Evolutionary conservation across 2,797 vertebrate species (phyloP).

Genomic region (Clamator glandarius): DNA sequence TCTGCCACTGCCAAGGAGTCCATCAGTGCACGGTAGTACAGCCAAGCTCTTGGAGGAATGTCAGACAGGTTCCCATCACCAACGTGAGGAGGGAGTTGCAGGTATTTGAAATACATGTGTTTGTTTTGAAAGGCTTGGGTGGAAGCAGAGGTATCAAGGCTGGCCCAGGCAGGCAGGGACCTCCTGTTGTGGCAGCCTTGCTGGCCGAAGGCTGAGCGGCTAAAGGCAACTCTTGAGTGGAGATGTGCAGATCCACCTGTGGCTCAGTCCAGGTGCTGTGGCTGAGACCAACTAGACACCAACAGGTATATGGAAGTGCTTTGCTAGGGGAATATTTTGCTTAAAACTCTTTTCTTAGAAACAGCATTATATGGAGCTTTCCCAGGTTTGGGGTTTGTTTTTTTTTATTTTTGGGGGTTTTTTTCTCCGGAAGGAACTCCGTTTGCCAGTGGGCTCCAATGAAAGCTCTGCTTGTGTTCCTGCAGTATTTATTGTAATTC

Average conservation of each 20-base stretch:
- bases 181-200: background rate
- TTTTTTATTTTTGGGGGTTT: background rate
- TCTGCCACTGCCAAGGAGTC: slow-evolving; percentile 16
- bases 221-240: background rate
- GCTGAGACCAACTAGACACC: background rate
- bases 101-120: background rate
- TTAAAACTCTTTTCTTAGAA: background rate
- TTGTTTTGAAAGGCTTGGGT: background rate
- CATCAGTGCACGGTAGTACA: background rate
- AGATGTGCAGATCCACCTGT: background rate
- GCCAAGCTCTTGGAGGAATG: background rate
- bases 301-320: background rate
- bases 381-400: background rate
- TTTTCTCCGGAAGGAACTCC: background rate
- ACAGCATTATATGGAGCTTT: background rate
- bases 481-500: slow-evolving; percentile 58
- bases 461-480: slow-evolving; percentile 3
- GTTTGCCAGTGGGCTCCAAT: background rate
- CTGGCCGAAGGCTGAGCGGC: background rate
- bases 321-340: background rate
- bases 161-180: background rate
- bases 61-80: background rate
- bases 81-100: background rate
- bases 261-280: background rate
- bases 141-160: background rate